Conservation (phyloP, 2,113 vertebrate species). For the Sander lucioperca region DNA sequence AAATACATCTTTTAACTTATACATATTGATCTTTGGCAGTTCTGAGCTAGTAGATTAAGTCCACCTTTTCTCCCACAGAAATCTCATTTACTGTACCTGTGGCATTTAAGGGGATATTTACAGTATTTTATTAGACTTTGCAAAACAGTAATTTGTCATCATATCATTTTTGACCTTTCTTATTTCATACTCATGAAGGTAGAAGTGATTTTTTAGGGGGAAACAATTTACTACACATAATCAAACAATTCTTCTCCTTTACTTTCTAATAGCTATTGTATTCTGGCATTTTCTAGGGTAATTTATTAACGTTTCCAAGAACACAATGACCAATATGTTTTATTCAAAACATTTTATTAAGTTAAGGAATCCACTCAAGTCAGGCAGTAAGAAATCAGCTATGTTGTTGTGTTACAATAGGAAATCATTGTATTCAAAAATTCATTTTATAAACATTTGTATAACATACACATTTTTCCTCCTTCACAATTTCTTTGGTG, state of each 20-base stretch:
- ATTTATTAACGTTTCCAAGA: neutral
- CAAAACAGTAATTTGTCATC: constrained; percentile 11
- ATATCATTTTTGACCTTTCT: neutral
- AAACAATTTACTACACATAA: neutral
- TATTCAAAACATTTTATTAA: constrained; percentile 13
- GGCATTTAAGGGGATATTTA: neutral
- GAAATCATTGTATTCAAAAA: constrained; percentile 18
- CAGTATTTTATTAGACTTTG: constrained; percentile 11
- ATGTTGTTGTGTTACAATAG: constrained; percentile 16
- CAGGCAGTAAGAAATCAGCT: neutral
- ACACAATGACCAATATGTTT: neutral
- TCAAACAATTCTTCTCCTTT: neutral
- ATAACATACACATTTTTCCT: neutral
- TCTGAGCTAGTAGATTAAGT: neutral
- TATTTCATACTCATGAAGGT: neutral
- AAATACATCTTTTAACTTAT: neutral
- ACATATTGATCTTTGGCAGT: neutral
- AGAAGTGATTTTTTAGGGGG: neutral
- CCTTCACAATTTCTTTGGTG: neutral
- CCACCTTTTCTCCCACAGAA: constrained; percentile 12
- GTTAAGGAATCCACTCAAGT: neutral
- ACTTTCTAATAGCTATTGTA: neutral
- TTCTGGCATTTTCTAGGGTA: neutral
- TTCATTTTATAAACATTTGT: constrained; percentile 8
- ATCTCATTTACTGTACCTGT: neutral